Base-by-base conservation (phyloP, 1,140 invertebrate species). In the Asobara japonica region DNA sequence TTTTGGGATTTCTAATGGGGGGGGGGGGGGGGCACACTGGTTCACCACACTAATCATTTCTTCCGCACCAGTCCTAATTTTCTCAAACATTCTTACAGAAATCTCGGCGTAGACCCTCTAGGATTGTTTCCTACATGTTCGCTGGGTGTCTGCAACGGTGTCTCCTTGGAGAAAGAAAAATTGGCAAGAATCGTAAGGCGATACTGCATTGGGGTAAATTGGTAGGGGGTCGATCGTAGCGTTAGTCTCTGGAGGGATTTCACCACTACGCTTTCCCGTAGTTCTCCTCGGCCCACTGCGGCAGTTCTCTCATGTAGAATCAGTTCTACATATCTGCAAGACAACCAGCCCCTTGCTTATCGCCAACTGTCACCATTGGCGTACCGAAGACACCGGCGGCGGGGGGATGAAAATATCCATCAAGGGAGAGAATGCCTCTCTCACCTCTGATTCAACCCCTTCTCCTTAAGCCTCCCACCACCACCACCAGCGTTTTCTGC, bases 181-280 rank as follows among this genome's bases (percentile, higher is more conserved):
- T 51, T n/a, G 56, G 65, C 6, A 36, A 22, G 48, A 77, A 20
- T 25, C n/a, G 48, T 20, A 62, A 48, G 41, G 29, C 38, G 27
- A 45, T 80, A 65, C 77, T 75, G 81, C 79, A 81, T 80, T 82
- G 79, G 65, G 66, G 74, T 71, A 78, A 76, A 80, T 80, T 80
- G 69, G 74, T 74, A 71, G 76, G 74, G 66, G 41, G 73, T 68
- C 61, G 67, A 64, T 56, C 65, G 56, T 38, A 73, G 16, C 71
- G 75, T 79, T 74, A 77, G 76, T 75, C 73, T 74, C 78, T 68
- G 77, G 76, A 77, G 81, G 76, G 79, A 83, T 84, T 83, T 62
- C 29, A 83, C 80, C 78, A 80, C 76, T 76, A 74, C 78, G 71
- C 48, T 62, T 62, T 62, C 10, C 25, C 20, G 13, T 68, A 38